A percentile compares a stretch with the other conserved stretches of the same genome.
Conservation (phyloP, 2,888 invertebrate species). For the Polydrusus tereticollis region DNA sequence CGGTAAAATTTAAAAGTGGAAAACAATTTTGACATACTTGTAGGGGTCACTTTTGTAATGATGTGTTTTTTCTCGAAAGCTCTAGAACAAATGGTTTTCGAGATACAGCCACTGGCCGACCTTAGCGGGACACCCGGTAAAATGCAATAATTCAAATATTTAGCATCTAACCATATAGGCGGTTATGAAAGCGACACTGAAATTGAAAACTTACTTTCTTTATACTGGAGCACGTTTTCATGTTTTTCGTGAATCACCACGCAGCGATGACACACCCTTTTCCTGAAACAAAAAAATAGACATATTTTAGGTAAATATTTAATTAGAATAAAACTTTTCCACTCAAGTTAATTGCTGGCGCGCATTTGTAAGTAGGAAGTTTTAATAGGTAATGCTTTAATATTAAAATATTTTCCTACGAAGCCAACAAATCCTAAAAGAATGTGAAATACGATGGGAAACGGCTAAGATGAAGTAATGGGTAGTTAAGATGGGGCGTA, state of each 20-base stretch:
- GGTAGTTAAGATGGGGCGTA: too few relatives aligned
- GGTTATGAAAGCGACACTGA: too few relatives aligned
- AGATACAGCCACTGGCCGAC: too few relatives aligned
- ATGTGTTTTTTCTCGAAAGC: too few relatives aligned
- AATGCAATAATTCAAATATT: too few relatives aligned
- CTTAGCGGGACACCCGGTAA: too few relatives aligned
- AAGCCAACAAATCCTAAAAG: background rate
- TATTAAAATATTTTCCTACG: background rate
- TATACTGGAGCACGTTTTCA: slow-evolving; percentile 94
- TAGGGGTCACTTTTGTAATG: too few relatives aligned
- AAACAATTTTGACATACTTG: too few relatives aligned
- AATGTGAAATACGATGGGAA: background rate
- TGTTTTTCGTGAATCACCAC: slow-evolving; percentile 97
- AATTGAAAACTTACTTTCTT: slow-evolving; percentile 94
- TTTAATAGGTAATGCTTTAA: slow-evolving; percentile 30
- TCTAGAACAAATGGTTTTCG: too few relatives aligned
- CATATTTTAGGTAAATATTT: slow-evolving; percentile 38
- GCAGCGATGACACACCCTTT: slow-evolving; percentile 90
- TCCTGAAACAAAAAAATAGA: slow-evolving; percentile 73
- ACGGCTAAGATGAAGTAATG: background rate
- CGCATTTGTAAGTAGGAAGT: slow-evolving; percentile 25
- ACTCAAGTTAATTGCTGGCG: slow-evolving; percentile 23
- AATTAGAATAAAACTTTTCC: slow-evolving; percentile 40
- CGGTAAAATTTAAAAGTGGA: too few relatives aligned
- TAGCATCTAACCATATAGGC: too few relatives aligned